Evolutionary conservation across 1,140 invertebrate genomes (phyloP).

Genomic region (Drosophila miranda): DNA sequence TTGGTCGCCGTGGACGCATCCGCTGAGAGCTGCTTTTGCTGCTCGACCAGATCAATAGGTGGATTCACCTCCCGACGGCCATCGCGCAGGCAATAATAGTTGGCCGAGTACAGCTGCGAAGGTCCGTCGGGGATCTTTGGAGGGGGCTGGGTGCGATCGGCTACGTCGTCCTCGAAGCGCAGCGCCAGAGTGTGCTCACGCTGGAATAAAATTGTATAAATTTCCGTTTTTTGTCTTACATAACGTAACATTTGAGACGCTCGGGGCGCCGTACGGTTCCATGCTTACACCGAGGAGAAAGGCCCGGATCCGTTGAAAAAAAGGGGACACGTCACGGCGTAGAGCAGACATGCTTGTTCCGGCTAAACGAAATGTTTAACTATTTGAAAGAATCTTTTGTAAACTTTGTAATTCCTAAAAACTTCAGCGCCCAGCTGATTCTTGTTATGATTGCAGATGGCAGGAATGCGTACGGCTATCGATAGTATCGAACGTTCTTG

Average conservation of each 20-base stretch:
- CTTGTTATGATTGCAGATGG: constrained; percentile 17
- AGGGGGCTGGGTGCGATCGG: constrained; percentile 88
- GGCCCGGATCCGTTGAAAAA: constrained; percentile 84
- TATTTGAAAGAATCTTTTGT: not conserved
- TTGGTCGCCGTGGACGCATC: constrained; percentile 49
- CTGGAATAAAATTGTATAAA: constrained; percentile 76
- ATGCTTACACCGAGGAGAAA: constrained; percentile 85
- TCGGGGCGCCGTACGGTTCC: not conserved
- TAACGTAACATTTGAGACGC: constrained; percentile 29
- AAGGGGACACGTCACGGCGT: constrained; percentile 85
- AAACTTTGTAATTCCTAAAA: not conserved
- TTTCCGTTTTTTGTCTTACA: constrained; percentile 48
- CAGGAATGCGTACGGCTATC: not conserved
- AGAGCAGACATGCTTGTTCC: constrained; percentile 52
- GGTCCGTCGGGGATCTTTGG: constrained; percentile 90
- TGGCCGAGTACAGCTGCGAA: constrained; percentile 87
- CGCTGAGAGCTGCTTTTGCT: constrained; percentile 54
- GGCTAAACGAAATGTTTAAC: not conserved
- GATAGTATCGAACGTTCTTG: no score
- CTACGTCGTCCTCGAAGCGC: constrained; percentile 85
- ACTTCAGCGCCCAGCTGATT: constrained; percentile 27
- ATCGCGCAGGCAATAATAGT: constrained; percentile 92
- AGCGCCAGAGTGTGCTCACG: constrained; percentile 85
- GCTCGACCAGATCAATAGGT: constrained; percentile 85
- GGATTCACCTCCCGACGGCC: constrained; percentile 88